Evolutionary conservation across 2,113 vertebrate species (phyloP).

Genomic region (Chiloscyllium plagiosum): DNA sequence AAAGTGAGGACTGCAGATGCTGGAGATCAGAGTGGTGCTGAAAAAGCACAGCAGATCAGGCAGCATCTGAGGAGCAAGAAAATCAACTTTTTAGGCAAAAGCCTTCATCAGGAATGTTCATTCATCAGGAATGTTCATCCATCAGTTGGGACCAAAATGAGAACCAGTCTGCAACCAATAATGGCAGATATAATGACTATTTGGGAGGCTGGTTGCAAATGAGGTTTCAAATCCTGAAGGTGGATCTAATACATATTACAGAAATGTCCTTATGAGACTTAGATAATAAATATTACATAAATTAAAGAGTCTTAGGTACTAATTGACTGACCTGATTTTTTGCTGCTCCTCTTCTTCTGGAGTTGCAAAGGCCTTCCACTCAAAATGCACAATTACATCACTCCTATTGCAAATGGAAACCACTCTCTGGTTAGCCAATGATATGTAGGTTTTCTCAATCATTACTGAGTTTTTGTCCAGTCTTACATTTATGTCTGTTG

Average conservation of each 20-base stretch:
- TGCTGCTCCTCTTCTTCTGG: slow-evolving; percentile 60
- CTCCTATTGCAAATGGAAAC: slow-evolving; percentile 67
- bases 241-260: not conserved
- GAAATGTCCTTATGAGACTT: not conserved
- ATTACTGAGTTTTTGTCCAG: slow-evolving; percentile 60
- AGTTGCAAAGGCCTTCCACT: slow-evolving; percentile 64
- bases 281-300: not conserved
- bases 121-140: no score
- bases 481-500: slow-evolving; percentile 61
- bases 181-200: not conserved
- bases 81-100: no score
- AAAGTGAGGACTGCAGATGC: no score
- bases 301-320: not conserved
- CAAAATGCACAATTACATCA: slow-evolving; percentile 62
- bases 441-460: slow-evolving; percentile 66
- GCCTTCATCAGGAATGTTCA: no score
- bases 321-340: slow-evolving; percentile 54
- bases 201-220: not conserved
- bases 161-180: not conserved
- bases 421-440: slow-evolving; percentile 51
- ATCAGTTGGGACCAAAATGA: not conserved
- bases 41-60: no score
- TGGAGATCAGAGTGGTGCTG: no score
- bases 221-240: not conserved
- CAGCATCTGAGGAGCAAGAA: no score